Base-by-base conservation (phyloP, 2,797 vertebrate species). In the Corythornis leucogaster region DNA sequence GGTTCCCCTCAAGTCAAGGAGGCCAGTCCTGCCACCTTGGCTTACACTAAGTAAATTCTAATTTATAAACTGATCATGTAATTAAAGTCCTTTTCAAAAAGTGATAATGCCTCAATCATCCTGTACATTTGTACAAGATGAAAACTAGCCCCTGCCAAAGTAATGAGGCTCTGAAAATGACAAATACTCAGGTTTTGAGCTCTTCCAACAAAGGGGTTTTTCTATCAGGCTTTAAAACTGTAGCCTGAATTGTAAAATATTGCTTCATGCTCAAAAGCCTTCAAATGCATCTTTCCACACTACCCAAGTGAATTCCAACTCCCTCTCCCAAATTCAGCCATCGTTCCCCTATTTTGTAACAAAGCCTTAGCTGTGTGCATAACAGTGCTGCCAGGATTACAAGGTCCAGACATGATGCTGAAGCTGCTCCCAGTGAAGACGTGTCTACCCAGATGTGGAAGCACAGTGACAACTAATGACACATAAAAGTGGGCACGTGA, bases 21-120 rank as follows among this genome's bases (percentile, higher is more conserved):
- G 45, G 2, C 43, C 67, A 83, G 83, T 69, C 66, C 62, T 0
- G 1, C 9, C 62, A 80, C 68, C 55, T 42, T 4, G 2, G 40
- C 31, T 92, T 2, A 0, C 31, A 43, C 57, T 21, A 62, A 75
- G 79, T 43, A 88, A 80, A 86, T 93, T 82, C 79, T 85, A 51
- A 87, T 93, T 84, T 84, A 66, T 42, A 79, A 80, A 67, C 59
- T 89, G 78, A 84, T 91, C 89, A 93, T 17, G 22, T 4, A 17
- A 90, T 91, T 94, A 92, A 91, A 48, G 78, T 71, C 78, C 38
- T 85, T 93, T 93, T 91, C 83, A 91, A 86, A 90, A 38, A 38
- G 64, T 4, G 6, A 74, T 91, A 88, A 85, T 80, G 62, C 78
- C 83, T 90, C 90, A 91, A 69, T 90, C 88, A 88, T 24, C 43